Conservation (phyloP, 2,888 invertebrate genomes). For the Crematogaster levior region DNA sequence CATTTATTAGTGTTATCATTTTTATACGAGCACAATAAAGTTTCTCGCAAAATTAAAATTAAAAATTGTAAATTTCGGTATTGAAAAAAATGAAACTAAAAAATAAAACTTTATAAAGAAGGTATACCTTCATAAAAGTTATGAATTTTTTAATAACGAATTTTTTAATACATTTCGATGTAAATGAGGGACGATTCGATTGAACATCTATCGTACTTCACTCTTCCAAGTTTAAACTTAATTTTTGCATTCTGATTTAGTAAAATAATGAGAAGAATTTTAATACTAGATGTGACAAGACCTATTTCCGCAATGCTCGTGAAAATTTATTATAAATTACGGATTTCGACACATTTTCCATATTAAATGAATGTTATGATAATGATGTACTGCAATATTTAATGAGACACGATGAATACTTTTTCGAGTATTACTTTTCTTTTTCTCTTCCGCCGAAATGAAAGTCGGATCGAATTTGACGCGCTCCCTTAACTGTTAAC, state of each 20-base stretch:
- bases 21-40: not conserved
- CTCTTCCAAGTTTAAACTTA: not conserved
- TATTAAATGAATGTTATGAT: slow-evolving; percentile 7
- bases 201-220: not conserved
- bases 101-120: not conserved
- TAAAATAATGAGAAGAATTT: not conserved
- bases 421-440: slow-evolving; percentile 14
- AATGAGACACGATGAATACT: not conserved
- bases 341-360: not conserved
- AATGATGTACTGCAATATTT: slow-evolving; percentile 1
- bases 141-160: not conserved
- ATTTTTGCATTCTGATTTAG: not conserved
- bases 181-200: not conserved
- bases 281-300: not conserved
- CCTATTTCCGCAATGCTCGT: not conserved
- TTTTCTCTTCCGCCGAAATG: not conserved
- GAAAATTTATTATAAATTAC: not conserved
- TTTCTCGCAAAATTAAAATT: not conserved
- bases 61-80: not conserved
- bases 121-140: not conserved
- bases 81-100: not conserved
- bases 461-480: not conserved
- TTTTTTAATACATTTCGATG: not conserved
- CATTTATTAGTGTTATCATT: not conserved
- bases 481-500: slow-evolving; percentile 22